These are phyloP conservation scores for Griposia aprilina DNA, from an alignment of 2,888 invertebrate species.

Conservation along the genomic window DNA sequence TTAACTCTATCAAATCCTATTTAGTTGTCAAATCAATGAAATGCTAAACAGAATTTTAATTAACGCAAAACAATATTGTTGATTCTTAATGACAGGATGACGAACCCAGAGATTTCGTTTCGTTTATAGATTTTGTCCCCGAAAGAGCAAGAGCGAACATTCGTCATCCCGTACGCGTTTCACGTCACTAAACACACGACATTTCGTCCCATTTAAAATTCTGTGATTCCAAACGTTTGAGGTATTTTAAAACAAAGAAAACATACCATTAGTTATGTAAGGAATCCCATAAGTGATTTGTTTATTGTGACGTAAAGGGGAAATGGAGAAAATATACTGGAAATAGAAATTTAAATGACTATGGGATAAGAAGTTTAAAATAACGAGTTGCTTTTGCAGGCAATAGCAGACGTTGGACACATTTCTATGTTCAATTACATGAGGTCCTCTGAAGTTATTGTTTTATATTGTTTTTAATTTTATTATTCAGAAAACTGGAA, in stretches of 20 bases:
- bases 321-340: slow-evolving; percentile 51
- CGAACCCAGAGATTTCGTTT: slow-evolving; percentile 68
- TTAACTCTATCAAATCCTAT: neutral
- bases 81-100: slow-evolving; percentile 36
- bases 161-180: slow-evolving; percentile 84
- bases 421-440: slow-evolving; percentile 43
- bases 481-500: slow-evolving; percentile 18
- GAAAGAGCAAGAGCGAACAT: slow-evolving; percentile 77
- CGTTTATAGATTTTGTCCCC: slow-evolving; percentile 83
- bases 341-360: slow-evolving; percentile 35
- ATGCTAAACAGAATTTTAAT: slow-evolving; percentile 1
- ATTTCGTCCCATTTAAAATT: slow-evolving; percentile 71
- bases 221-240: slow-evolving; percentile 66
- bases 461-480: slow-evolving; percentile 30
- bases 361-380: slow-evolving; percentile 23
- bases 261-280: slow-evolving; percentile 74
- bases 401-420: slow-evolving; percentile 34
- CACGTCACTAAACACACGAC: slow-evolving; percentile 82
- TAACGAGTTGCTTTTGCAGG: slow-evolving; percentile 38
- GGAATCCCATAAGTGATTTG: slow-evolving; percentile 62
- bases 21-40: slow-evolving; percentile 2
- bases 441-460: slow-evolving; percentile 9
- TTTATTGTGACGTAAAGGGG: slow-evolving; percentile 58
- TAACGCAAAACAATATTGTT: slow-evolving; percentile 26
- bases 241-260: slow-evolving; percentile 85